Evolutionary conservation across 2,113 vertebrate species (phyloP).

Genomic region (Plecturocebus donacophilus): DNA sequence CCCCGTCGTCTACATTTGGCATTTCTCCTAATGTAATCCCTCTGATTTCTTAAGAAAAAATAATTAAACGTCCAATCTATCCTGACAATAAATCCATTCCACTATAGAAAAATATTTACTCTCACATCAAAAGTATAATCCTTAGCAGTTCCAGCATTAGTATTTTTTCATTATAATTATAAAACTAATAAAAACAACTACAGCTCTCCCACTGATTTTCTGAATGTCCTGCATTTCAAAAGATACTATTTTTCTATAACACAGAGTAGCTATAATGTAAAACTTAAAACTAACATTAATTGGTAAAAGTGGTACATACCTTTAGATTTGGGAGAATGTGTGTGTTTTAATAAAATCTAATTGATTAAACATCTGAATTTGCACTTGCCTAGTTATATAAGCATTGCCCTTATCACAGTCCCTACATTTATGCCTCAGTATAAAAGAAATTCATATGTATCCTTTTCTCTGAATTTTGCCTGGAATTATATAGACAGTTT

Average conservation of each 20-base stretch:
- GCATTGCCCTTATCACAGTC: background rate
- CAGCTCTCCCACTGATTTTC: background rate
- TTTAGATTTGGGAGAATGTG: background rate
- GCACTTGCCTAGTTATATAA: background rate
- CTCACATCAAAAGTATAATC: background rate
- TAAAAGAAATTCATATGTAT: background rate
- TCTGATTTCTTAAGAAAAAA: background rate
- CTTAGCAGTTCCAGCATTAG: background rate
- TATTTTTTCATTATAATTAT: background rate
- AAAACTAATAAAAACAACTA: constrained; percentile 7
- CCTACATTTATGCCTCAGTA: background rate
- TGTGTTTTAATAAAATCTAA: constrained; percentile 24
- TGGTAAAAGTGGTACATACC: background rate
- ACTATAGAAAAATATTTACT: background rate
- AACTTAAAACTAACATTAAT: background rate
- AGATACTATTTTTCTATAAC: background rate
- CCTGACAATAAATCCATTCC: background rate
- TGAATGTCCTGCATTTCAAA: background rate
- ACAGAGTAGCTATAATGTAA: background rate
- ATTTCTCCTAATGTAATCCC: no score
- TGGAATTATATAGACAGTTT: background rate
- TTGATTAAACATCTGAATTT: constrained; percentile 9
- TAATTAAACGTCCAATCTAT: background rate
- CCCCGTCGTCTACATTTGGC: no score
- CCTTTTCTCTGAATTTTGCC: background rate